Evolutionary conservation across 2,888 invertebrate species (phyloP).

Genomic region (Chirona hameri): DNA sequence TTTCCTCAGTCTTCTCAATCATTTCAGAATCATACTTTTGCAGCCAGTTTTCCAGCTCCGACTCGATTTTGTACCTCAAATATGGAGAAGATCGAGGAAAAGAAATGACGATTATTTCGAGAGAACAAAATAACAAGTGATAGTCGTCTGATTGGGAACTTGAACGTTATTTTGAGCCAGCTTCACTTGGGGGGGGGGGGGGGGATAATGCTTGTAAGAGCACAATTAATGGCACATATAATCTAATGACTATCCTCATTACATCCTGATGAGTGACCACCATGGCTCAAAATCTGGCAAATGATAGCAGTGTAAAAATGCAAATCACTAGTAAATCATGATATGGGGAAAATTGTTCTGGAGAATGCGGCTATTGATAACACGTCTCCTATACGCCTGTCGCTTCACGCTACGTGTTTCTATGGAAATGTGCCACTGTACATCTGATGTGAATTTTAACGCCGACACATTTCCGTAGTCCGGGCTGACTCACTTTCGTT

Average conservation of each 20-base stretch:
- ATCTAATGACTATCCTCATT: too few species aligned
- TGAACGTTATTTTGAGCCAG: too few species aligned
- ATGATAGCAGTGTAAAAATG: too few species aligned
- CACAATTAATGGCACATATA: too few species aligned
- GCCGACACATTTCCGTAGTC: not conserved
- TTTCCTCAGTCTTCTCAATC: not conserved
- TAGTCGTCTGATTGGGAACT: too few species aligned
- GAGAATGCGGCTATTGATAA: not conserved
- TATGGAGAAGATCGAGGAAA: not conserved
- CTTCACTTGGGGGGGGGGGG: not conserved
- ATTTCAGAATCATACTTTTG: conserved; percentile 13
- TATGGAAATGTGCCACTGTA: not conserved
- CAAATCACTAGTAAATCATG: too few species aligned
- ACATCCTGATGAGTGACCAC: too few species aligned
- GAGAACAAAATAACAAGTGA: not conserved
- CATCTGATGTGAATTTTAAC: not conserved
- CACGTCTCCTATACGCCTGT: not conserved
- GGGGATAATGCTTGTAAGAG: not conserved
- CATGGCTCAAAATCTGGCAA: too few species aligned
- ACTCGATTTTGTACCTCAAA: conserved; percentile 1
- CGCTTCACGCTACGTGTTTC: not conserved
- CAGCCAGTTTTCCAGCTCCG: not conserved
- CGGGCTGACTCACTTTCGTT: not conserved
- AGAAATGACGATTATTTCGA: too few species aligned
- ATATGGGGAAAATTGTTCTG: not conserved